phyloP scores from a whole-genome alignment of 2,797 vertebrate species.

The Sebastes reedi region DNA sequence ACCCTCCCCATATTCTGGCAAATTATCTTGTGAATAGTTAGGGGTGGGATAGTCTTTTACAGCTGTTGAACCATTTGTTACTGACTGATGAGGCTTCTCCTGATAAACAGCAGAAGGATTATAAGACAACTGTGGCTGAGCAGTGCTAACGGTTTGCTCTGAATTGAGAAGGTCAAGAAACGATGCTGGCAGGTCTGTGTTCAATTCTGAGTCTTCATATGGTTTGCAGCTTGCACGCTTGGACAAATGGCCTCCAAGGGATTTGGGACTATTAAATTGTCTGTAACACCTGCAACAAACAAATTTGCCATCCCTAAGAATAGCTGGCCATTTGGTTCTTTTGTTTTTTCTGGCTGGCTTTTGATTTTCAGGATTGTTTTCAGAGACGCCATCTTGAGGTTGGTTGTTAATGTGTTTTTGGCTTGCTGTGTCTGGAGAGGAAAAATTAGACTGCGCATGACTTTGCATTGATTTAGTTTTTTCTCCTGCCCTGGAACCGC shows the following conservation, averaged over 20 bases:
- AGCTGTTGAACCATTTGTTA: constrained; percentile 76
- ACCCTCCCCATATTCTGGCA: constrained; percentile 67
- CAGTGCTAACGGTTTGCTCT: constrained; percentile 80
- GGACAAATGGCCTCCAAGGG: constrained; percentile 96
- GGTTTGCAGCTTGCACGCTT: constrained; percentile 92
- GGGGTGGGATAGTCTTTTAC: constrained; percentile 79
- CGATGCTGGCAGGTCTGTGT: constrained; percentile 86
- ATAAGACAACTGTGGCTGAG: constrained; percentile 81
- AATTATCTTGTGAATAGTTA: constrained; percentile 79
- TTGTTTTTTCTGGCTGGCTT: constrained; percentile 83
- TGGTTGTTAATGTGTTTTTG: constrained; percentile 13
- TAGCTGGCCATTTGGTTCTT: constrained; percentile 94
- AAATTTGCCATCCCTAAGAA: constrained; percentile 93
- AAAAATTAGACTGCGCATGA: constrained; percentile 25
- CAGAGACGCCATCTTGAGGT: constrained; percentile 30
- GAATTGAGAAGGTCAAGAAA: constrained; percentile 94
- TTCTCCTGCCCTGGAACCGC: constrained; percentile 26
- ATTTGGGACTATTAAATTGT: constrained; percentile 92
- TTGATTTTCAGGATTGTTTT: constrained; percentile 17
- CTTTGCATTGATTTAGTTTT: constrained; percentile 43
- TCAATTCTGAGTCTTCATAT: constrained; percentile 87
- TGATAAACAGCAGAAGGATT: constrained; percentile 79
- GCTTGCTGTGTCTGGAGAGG: constrained; percentile 1
- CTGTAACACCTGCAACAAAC: constrained; percentile 94
- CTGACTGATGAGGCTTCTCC: constrained; percentile 83